These are phyloP conservation scores for Philypnodon macrostomus DNA, from an alignment of 2,797 vertebrate species.

Conservation along the genomic window DNA sequence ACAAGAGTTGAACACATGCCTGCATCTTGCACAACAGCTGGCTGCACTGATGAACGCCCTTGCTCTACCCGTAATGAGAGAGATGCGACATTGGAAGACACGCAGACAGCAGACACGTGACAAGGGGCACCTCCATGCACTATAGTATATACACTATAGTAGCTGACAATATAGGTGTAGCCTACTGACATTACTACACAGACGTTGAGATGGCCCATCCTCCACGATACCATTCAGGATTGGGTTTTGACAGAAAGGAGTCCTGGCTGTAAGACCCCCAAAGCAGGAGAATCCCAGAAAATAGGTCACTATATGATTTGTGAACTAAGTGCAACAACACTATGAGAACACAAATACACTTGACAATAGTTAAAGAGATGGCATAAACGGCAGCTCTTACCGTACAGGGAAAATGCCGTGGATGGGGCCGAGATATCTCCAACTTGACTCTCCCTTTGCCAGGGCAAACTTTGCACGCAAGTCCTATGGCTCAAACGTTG, in stretches of 20 bases:
- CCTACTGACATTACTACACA: slow-evolving; percentile 29
- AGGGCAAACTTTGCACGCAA: slow-evolving; percentile 70
- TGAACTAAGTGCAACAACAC: slow-evolving; percentile 40
- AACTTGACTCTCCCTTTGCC: slow-evolving; percentile 44
- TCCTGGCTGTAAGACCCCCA: slow-evolving; percentile 37
- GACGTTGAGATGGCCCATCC: slow-evolving; percentile 41
- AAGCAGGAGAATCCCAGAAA: slow-evolving; percentile 53
- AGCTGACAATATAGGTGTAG: slow-evolving; percentile 17
- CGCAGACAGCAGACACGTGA: slow-evolving; percentile 4
- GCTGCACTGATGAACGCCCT: slow-evolving; percentile 33
- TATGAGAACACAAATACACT: slow-evolving; percentile 23
- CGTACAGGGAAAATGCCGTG: slow-evolving; percentile 54
- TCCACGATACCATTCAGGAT: slow-evolving; percentile 23
- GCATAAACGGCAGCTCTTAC: slow-evolving; percentile 62
- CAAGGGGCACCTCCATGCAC: too few relatives aligned
- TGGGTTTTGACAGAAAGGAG: slow-evolving; percentile 17
- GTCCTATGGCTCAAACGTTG: slow-evolving; percentile 43
- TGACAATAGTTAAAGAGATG: slow-evolving; percentile 24
- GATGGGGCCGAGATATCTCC: slow-evolving; percentile 58
- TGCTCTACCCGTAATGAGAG: slow-evolving; percentile 9
- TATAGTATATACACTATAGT: too few relatives aligned
- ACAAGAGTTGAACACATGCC: slow-evolving; percentile 25
- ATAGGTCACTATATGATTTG: slow-evolving; percentile 69
- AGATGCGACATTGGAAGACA: background rate
- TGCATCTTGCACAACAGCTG: slow-evolving; percentile 65